Evolutionary conservation across 2,797 vertebrate species (phyloP).

Genomic region (Austrolebias charrua): DNA sequence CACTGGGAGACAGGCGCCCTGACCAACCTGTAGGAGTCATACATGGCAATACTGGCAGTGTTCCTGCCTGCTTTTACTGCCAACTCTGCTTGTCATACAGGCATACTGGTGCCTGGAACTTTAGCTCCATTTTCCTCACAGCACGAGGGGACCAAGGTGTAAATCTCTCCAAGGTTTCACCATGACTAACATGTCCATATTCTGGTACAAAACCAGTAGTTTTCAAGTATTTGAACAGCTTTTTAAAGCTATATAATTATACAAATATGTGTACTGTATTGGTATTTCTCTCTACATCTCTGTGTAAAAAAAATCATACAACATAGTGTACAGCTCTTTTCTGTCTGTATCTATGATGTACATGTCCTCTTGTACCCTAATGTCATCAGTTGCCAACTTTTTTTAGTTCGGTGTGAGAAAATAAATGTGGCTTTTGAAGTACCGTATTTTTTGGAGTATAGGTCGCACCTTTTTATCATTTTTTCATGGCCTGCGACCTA

Average conservation of each 20-base stretch:
- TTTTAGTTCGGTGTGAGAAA: neutral
- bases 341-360: neutral
- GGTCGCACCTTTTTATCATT: no score
- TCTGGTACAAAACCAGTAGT: neutral
- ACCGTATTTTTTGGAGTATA: no score
- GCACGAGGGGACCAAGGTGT: neutral
- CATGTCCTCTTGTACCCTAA: neutral
- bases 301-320: no score
- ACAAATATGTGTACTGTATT: no score
- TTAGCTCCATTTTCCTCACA: conserved; percentile 29
- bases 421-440: neutral
- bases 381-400: neutral
- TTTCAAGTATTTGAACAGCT: neutral
- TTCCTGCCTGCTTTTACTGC: conserved; percentile 22
- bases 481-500: no score
- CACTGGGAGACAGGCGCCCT: conserved; percentile 19
- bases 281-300: no score
- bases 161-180: conserved; percentile 12
- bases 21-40: conserved; percentile 37
- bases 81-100: conserved; percentile 39
- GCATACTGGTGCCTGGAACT: conserved; percentile 30
- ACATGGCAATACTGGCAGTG: conserved; percentile 28
- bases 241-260: neutral
- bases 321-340: neutral
- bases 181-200: neutral